Base-by-base conservation (phyloP, 2,888 invertebrate genomes). In the Drosophila rubida region DNA sequence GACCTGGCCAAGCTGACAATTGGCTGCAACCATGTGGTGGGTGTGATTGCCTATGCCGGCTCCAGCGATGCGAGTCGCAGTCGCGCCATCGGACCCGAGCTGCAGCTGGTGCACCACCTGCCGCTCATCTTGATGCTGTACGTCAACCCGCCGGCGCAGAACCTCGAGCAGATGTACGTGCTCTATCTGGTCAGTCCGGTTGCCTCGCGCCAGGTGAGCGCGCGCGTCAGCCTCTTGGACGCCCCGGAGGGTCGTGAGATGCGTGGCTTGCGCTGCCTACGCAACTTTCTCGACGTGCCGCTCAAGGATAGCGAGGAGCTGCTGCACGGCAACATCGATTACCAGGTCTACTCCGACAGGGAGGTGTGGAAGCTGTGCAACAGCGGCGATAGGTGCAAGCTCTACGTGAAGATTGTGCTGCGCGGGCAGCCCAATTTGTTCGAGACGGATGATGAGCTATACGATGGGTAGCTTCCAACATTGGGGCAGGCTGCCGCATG, bases 51-150 rank as follows among this genome's bases (percentile, higher is more conserved):
- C 11, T 83, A 72, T 22, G 48, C 66, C n/a, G 77, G 78, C 19
- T 44, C 71, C 3, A 37, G 37, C 22, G 42, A 63, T 9, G 4
- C 14, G 1, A 25, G 0, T 7, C 57, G 55, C 44, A 78, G 78
- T 30, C 68, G 64, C 16, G 50, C 83, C 7, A 57, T 82, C 11
- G 76, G 68, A 1, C 46, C 79, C 5, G 63, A 79, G 25, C 59
- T 80, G 48, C 80, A 79, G 13, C 48, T 79, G 3, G 54, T 79
- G n/a, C 62, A 79, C 25, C 83, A 79, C 42, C 23, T 83, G 66
- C 83, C 78, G 23, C 41, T 83, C 0, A 19, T 79, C 7, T 53
- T 79, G 0, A 76, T 79, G 77, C 35, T 79, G 7, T 79, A 79
- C n/a, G 49, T 79, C 0, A 80, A 65, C 5, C 83, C 71, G 0